A percentile compares a stretch with the other conserved stretches of the same genome.
phyloP scores from a whole-genome alignment of 1,140 invertebrate genomes.

The Drosophila ficusphila region DNA sequence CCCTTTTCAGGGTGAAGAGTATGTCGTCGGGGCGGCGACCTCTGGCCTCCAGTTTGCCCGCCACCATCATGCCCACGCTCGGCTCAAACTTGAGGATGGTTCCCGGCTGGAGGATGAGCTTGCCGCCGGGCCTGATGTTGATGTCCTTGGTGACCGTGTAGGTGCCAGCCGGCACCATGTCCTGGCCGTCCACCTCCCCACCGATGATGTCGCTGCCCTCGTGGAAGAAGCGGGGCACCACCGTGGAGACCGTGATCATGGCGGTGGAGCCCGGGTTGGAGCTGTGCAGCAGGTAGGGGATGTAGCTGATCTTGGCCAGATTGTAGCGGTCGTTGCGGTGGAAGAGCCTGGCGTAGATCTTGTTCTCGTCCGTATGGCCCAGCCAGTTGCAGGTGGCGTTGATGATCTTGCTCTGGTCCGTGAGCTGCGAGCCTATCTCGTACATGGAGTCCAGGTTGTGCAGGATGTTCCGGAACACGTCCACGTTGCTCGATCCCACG shows the following conservation, averaged over 20 bases:
- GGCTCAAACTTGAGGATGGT: constrained; percentile 94
- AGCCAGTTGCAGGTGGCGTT: constrained; percentile 98
- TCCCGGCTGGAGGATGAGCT: constrained; percentile 93
- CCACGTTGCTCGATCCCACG: constrained; percentile 94
- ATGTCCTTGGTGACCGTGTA: constrained; percentile 96
- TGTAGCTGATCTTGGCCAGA: constrained; percentile 93
- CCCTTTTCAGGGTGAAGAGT: constrained; percentile 90
- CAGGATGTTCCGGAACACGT: constrained; percentile 95
- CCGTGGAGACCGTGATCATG: constrained; percentile 86
- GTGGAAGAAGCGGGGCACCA: constrained; percentile 90
- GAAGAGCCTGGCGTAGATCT: constrained; percentile 93
- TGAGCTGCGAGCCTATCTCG: constrained; percentile 97
- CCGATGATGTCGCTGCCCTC: constrained; percentile 90
- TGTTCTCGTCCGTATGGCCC: constrained; percentile 90
- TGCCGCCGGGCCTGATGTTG: constrained; percentile 94
- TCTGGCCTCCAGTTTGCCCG: constrained; percentile 93
- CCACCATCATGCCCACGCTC: constrained; percentile 98
- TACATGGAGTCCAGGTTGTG: constrained; percentile 94
- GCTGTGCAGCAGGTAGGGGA: constrained; percentile 93
- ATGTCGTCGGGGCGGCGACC: constrained; percentile 91
- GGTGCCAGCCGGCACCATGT: constrained; percentile 90
- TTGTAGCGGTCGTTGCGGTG: constrained; percentile 96
- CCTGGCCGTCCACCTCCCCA: constrained; percentile 94
- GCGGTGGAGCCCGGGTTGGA: constrained; percentile 92
- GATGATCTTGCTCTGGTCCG: constrained; percentile 96